Conservation (phyloP, 1,140 invertebrate genomes). For the Drosophila melanica region DNA sequence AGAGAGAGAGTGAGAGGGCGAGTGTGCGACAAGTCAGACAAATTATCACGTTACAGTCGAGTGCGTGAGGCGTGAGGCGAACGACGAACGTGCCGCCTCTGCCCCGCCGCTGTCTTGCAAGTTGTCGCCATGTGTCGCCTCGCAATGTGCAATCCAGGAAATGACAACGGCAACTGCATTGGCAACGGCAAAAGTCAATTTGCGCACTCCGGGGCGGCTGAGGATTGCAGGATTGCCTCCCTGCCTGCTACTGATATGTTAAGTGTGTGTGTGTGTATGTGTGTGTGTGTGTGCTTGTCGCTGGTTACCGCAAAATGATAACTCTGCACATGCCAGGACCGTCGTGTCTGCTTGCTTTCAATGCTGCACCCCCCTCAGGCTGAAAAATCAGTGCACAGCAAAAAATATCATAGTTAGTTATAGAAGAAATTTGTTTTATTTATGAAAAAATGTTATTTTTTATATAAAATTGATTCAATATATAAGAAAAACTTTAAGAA, state of each 20-base stretch:
- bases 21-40: conserved; percentile 64
- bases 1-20: conserved; percentile 18
- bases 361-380: background rate
- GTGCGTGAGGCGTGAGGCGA: conserved; percentile 67
- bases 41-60: conserved; percentile 82
- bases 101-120: conserved; percentile 65
- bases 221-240: conserved; percentile 7
- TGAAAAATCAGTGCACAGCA: background rate
- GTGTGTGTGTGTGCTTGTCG: conserved; percentile 41
- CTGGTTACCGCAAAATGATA: conserved; percentile 78
- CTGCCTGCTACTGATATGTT: conserved; percentile 18
- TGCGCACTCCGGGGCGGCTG: conserved; percentile 52
- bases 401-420: too few species aligned
- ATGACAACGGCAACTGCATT: conserved; percentile 78
- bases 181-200: conserved; percentile 79
- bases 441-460: too few species aligned
- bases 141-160: conserved; percentile 51
- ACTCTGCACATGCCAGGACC: conserved; percentile 59
- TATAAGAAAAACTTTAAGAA: too few species aligned
- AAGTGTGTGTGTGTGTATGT: conserved; percentile 17
- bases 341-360: conserved; percentile 31
- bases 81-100: conserved; percentile 53
- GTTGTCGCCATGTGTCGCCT: conserved; percentile 78
- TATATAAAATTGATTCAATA: too few species aligned
- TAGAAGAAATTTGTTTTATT: too few species aligned